A percentile compares a stretch with the other conserved stretches of the same genome.
phyloP scores from a whole-genome alignment of 1,140 invertebrate genomes.

The Dysdera silvatica region DNA sequence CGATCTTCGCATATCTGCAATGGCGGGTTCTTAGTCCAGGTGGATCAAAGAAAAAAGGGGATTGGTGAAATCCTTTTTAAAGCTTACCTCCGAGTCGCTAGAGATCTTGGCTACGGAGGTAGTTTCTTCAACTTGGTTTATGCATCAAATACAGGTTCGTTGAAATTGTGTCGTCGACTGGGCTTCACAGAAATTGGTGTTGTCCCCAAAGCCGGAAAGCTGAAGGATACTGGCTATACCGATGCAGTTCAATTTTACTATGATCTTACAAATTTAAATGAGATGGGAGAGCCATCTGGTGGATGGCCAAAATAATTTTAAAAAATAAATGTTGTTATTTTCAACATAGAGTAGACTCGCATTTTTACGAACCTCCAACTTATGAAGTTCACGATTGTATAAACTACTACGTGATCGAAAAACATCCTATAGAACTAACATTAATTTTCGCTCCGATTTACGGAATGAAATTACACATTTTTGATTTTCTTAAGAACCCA shows the following conservation, averaged over 20 bases:
- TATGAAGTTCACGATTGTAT: too few relatives aligned
- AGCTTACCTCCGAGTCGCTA: slow-evolving; percentile 14
- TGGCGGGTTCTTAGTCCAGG: slow-evolving; percentile 33
- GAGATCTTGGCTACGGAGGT: slow-evolving; percentile 24
- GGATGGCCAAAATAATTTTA: too few relatives aligned
- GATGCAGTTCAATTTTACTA: slow-evolving; percentile 33
- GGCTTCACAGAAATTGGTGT: slow-evolving; percentile 36
- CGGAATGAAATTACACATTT: too few relatives aligned
- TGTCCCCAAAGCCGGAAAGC: slow-evolving; percentile 35
- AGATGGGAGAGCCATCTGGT: too few relatives aligned
- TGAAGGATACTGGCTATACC: slow-evolving; percentile 27
- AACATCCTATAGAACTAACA: too few relatives aligned
- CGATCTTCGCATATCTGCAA: slow-evolving; percentile 36
- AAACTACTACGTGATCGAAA: too few relatives aligned
- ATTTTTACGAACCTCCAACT: too few relatives aligned
- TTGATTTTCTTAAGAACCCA: too few relatives aligned
- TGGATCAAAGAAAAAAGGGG: slow-evolving; percentile 29
- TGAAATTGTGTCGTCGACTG: slow-evolving; percentile 34
- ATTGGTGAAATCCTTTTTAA: slow-evolving; percentile 33
- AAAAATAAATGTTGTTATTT: too few relatives aligned
- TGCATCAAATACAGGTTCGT: slow-evolving; percentile 30
- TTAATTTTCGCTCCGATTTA: too few relatives aligned
- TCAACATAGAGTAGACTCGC: too few relatives aligned
- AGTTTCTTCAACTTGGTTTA: slow-evolving; percentile 38
- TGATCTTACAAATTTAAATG: slow-evolving; percentile 7